phyloP scores from a whole-genome alignment of 2,113 vertebrate genomes.

The Motacilla tschutschensis region DNA sequence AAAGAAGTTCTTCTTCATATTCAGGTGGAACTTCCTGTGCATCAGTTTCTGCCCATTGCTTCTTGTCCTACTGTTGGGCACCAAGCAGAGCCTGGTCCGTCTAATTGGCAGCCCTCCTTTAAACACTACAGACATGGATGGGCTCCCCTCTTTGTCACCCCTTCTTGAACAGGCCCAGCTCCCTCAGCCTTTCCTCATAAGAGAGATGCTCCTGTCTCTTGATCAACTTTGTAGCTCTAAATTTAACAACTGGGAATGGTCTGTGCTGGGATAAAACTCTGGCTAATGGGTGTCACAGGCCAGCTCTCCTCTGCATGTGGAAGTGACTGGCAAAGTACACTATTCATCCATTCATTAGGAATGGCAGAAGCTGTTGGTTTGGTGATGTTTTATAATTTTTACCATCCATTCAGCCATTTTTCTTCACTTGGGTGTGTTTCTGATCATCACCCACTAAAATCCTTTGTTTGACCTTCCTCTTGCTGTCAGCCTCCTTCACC shows the following conservation, averaged over 20 bases:
- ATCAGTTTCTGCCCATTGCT: not conserved
- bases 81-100: not conserved
- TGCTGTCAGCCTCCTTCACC: not conserved
- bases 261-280: not conserved
- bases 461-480: not conserved
- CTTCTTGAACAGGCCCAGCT: not conserved
- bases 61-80: not conserved
- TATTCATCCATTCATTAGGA: not conserved
- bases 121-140: not conserved
- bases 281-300: not conserved
- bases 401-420: not conserved
- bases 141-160: accelerated
- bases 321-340: not conserved
- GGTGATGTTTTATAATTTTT: not conserved
- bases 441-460: not conserved
- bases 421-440: not conserved
- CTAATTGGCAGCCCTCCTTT: not conserved
- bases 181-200: not conserved
- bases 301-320: accelerated
- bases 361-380: not conserved
- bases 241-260: not conserved
- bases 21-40: not conserved
- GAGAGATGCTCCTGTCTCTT: not conserved
- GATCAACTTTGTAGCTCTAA: not conserved
- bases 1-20: not conserved